Evolutionary conservation across 2,888 invertebrate genomes (phyloP), one percentile per base, ranked within the genome.

Genomic region (Drosophila anomelani): DNA sequence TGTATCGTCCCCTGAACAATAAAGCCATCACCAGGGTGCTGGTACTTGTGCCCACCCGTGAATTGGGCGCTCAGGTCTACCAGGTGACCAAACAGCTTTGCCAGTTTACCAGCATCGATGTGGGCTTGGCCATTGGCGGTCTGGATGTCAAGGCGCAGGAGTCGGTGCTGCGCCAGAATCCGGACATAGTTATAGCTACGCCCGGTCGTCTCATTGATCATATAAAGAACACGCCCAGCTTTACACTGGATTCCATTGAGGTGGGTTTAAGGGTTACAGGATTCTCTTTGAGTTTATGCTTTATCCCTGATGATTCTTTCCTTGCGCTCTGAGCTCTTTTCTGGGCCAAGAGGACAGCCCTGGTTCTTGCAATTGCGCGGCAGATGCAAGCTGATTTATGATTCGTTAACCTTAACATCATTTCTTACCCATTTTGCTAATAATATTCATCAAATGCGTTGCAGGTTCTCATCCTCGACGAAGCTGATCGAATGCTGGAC

Each of bases 171-270:
- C 94, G 98, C 26, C 95, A 96, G 81, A 97, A 96, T 91, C 99
- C 99, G 0, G 99, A 99, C 92, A 95, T 99, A 81, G 98, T 99
- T 32, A 98, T 99, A 89, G 99, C 99, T 0, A 99, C 99, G 0
- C 99, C 99, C 0, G 99, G 99, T 66, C 95, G 99, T 80, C 94
- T 99, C 43, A 98, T 99, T 76, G 99, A 99, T 93, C 99, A 99
- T 93, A 94, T 99, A 54, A 95, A 97, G 91, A 99, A 99, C 93
- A 97, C 99, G 0, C 98, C 98, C 0, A 97, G 96, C 9, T 99
- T 99, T 92, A 95, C 95, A 23, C 94, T 99, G 61, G 96, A 96
- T 88, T 96, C 95, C 61, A 97, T 99, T 73, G 99, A 99, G 94
- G 96, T 98, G 53, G 88, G 89, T 46, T 10, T 6, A 26, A 26